Evolutionary conservation across 2,797 vertebrate genomes (phyloP).

Genomic region (Cuculus canorus): DNA sequence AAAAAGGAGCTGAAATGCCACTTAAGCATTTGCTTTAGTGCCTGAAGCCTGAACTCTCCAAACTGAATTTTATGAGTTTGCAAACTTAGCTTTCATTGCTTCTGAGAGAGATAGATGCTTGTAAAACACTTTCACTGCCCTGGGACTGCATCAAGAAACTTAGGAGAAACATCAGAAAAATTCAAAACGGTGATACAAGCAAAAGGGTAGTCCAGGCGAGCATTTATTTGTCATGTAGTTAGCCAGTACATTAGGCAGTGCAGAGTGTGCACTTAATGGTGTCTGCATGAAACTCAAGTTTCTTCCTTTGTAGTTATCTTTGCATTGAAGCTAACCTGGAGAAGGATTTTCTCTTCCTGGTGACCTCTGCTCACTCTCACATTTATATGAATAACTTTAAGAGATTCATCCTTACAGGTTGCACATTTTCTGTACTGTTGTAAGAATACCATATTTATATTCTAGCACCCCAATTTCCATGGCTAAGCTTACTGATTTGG

Average conservation of each 20-base stretch:
- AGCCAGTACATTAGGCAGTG: not conserved
- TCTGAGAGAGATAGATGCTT: not conserved
- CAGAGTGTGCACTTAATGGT: not conserved
- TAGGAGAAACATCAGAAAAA: not conserved
- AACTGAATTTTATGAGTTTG: not conserved
- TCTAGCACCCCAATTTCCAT: not conserved
- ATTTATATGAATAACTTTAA: not conserved
- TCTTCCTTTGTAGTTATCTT: not conserved
- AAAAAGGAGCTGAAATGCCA: not conserved
- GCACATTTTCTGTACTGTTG: not conserved
- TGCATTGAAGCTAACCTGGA: not conserved
- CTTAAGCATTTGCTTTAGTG: not conserved
- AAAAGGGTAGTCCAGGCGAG: not conserved
- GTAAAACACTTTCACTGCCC: not conserved
- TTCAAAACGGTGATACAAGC: not conserved
- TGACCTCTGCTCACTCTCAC: not conserved
- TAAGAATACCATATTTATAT: not conserved
- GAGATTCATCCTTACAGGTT: not conserved
- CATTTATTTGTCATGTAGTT: not conserved
- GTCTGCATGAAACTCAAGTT: not conserved
- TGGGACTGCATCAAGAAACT: not conserved
- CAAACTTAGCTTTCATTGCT: not conserved
- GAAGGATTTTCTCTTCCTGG: not conserved
- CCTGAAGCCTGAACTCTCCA: not conserved
- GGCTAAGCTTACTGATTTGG: not conserved